phyloP scores from a whole-genome alignment of 1,140 invertebrate genomes.

The Drosophila novamexicana region DNA sequence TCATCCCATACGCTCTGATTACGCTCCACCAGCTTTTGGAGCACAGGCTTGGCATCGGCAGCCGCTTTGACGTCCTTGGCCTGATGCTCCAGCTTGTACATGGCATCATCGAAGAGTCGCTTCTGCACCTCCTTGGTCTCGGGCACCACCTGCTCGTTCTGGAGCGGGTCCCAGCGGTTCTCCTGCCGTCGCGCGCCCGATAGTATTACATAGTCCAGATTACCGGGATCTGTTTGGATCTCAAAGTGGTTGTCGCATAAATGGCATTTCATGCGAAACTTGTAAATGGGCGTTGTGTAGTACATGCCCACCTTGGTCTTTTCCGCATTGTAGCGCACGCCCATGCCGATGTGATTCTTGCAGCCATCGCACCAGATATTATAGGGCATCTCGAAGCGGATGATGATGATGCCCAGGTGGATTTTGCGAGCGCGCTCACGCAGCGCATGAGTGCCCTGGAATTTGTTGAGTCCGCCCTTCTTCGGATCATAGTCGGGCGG shows the following conservation, averaged over 20 bases:
- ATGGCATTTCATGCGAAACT: slow-evolving; percentile 99
- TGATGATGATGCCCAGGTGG: slow-evolving; percentile 98
- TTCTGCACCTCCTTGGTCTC: slow-evolving; percentile 95
- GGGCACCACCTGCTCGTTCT: slow-evolving; percentile 97
- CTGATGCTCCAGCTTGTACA: slow-evolving; percentile 98
- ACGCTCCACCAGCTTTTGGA: slow-evolving; percentile 90
- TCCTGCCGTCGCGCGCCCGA: slow-evolving; percentile 98
- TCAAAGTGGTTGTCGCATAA: slow-evolving; percentile 99
- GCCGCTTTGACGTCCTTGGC: slow-evolving; percentile 91
- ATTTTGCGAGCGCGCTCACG: slow-evolving; percentile 97
- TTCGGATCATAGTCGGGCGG: slow-evolving; percentile 99
- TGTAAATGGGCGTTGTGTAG: slow-evolving; percentile 98
- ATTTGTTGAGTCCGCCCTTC: slow-evolving; percentile 94
- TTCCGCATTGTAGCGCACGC: slow-evolving; percentile 99
- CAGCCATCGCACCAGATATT: slow-evolving; percentile 99
- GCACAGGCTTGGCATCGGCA: slow-evolving; percentile 88
- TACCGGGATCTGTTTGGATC: slow-evolving; percentile 99
- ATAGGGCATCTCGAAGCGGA: slow-evolving; percentile 99
- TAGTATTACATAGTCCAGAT: slow-evolving; percentile 98
- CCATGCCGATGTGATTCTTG: slow-evolving; percentile 97
- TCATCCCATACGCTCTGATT: slow-evolving; percentile 94
- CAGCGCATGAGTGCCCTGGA: slow-evolving; percentile 97
- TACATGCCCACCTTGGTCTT: slow-evolving; percentile 99
- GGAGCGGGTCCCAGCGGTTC: slow-evolving; percentile 98
- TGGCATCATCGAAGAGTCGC: slow-evolving; percentile 95